Base-by-base conservation (phyloP, 2,888 invertebrate genomes). In the Neria commutata region DNA sequence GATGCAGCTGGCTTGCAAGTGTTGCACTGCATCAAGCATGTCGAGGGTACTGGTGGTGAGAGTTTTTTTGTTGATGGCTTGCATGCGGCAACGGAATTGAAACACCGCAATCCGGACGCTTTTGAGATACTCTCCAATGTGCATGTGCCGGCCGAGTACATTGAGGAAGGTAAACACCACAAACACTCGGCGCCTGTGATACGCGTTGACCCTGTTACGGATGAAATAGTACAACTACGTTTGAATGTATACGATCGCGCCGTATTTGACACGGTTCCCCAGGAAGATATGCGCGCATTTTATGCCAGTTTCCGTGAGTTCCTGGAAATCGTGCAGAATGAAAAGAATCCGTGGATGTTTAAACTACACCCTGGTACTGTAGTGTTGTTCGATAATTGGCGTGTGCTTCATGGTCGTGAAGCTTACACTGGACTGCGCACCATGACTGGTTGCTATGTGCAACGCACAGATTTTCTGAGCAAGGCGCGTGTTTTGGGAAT, bases 211-310 rank as follows among this genome's bases (percentile, higher is more conserved):
- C 83, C 82, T 8, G 76, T 84, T 1, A 85, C 86, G 1, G 82
- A 84, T 3, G 83, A 87, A 37, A 67, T 90, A 1, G 76, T 84
- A 19, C 89, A 89, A 75, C 85, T 90, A 25, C 86, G 90, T 67
- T 91, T 87, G 76, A 92, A 92, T 75, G 85, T 89, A 0, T 89
- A 90, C 74, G 92, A 93, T 76, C 86, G 92, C 2, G 86, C 89
- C 0, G 83, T 88, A 1, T 82, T 90, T 74, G 72, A 80, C 60
- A 85, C 85, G 1, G 83, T 87, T 33, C 75, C 85, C 0, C 84
- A 83, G 37, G 71, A 80, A 3, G 81, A 86, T 52, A 85, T 89
- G 71, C 74, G 80, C 17, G 73, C 82, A 14, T 90, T 88, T 75
- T 91, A 91, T 72, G 79, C 82, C n/a, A 85, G 87, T 34, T 78